A percentile compares a stretch with the other conserved stretches of the same genome.
phyloP scores from a whole-genome alignment of 2,113 vertebrate genomes.

The Anolis sagrei region DNA sequence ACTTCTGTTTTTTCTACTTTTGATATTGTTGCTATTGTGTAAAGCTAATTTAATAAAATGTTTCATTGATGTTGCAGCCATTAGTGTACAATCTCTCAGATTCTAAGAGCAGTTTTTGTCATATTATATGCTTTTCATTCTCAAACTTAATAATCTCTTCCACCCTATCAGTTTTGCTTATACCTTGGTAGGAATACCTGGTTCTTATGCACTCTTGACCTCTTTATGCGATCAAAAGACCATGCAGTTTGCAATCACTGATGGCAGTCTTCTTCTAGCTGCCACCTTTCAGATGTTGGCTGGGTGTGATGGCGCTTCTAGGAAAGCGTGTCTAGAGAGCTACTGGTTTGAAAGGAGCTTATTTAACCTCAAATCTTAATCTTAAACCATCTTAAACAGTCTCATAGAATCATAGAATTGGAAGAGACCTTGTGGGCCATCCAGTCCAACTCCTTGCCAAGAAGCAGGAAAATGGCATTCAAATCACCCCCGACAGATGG shows the following conservation, averaged over 20 bases:
- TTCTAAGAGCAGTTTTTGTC: not conserved
- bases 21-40: conserved; percentile 6
- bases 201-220: not conserved
- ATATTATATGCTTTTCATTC: not conserved
- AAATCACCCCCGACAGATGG: too few species aligned
- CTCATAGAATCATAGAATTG: too few species aligned
- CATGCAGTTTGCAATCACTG: not conserved
- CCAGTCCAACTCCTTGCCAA: too few species aligned
- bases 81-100: not conserved
- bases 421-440: too few species aligned
- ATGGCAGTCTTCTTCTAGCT: not conserved
- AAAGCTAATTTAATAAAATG: not conserved
- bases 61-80: not conserved
- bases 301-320: not conserved
- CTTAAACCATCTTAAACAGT: too few species aligned
- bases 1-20: conserved; percentile 14
- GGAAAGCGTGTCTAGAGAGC: not conserved
- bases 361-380: too few species aligned
- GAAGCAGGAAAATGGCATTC: too few species aligned
- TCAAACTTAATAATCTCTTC: not conserved
- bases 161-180: not conserved
- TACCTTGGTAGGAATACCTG: not conserved
- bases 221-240: not conserved
- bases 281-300: not conserved
- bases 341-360: not conserved